Conservation (phyloP, 2,797 vertebrate species). For the Catharus ustulatus region DNA sequence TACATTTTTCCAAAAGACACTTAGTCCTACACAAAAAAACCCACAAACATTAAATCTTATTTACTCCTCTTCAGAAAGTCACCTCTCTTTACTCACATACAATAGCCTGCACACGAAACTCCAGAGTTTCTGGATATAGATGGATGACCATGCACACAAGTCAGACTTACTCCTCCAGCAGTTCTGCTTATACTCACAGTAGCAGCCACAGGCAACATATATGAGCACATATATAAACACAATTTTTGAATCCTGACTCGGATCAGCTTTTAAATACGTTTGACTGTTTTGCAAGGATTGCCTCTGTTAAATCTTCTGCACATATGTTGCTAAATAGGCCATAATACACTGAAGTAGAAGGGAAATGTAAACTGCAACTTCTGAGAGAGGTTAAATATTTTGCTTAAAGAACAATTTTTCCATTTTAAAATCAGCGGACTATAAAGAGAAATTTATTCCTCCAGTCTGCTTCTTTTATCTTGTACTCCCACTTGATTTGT, state of each 20-base stretch:
- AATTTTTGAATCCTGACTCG: rapidly evolving
- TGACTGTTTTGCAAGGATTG: neutral
- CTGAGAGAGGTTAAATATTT: conserved; percentile 27
- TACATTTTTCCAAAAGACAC: neutral
- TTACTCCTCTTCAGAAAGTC: neutral
- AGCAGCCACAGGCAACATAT: neutral
- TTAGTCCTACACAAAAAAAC: neutral
- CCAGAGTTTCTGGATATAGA: neutral
- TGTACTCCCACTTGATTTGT: neutral
- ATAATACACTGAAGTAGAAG: neutral
- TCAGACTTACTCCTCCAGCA: neutral
- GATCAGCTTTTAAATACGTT: neutral
- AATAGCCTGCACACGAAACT: neutral
- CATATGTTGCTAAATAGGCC: neutral
- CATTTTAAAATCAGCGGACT: neutral
- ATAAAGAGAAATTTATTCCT: conserved; percentile 22
- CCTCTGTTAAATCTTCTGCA: neutral
- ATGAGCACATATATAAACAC: neutral
- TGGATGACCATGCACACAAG: neutral
- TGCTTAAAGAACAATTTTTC: conserved; percentile 3
- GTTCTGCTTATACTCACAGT: neutral
- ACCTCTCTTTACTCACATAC: neutral
- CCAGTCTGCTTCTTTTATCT: conserved; percentile 16
- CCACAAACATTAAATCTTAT: neutral
- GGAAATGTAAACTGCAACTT: neutral